phyloP scores from a whole-genome alignment of 2,113 vertebrate genomes.

The Coregonus clupeaformis region DNA sequence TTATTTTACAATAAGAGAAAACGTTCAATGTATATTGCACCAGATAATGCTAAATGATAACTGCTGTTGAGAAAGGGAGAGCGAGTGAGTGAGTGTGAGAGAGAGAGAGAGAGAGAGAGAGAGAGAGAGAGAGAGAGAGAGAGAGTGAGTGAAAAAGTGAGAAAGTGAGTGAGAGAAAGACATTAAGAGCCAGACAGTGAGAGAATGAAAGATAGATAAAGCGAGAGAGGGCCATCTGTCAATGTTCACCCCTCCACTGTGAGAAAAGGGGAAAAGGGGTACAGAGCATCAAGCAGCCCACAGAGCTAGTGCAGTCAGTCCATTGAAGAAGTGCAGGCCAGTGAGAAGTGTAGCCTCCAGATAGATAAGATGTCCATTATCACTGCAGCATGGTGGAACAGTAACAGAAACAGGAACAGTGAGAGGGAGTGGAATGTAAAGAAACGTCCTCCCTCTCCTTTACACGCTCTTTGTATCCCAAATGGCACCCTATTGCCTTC shows the following conservation, averaged over 20 bases:
- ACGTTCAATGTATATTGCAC: no score
- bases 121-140: slow-evolving; percentile 1
- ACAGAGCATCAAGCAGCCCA: background rate
- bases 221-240: slow-evolving; percentile 49
- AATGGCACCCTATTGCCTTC: no score
- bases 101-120: slow-evolving; percentile 1
- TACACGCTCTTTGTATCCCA: no score
- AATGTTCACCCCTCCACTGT: slow-evolving; percentile 35
- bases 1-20: no score
- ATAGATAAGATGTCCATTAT: slow-evolving; percentile 54
- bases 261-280: slow-evolving; percentile 10
- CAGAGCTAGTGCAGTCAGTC: slow-evolving; percentile 23
- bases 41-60: no score
- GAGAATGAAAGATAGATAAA: slow-evolving; percentile 15
- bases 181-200: background rate
- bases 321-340: slow-evolving; percentile 29
- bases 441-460: no score
- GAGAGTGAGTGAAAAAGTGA: no score
- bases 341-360: slow-evolving; percentile 16
- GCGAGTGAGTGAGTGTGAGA: no score
- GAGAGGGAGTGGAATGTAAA: background rate
- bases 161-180: background rate
- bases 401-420: background rate
- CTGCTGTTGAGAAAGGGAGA: no score
- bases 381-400: background rate